Evolutionary conservation across 2,797 vertebrate species (phyloP).

Genomic region (Lithobates pipiens): DNA sequence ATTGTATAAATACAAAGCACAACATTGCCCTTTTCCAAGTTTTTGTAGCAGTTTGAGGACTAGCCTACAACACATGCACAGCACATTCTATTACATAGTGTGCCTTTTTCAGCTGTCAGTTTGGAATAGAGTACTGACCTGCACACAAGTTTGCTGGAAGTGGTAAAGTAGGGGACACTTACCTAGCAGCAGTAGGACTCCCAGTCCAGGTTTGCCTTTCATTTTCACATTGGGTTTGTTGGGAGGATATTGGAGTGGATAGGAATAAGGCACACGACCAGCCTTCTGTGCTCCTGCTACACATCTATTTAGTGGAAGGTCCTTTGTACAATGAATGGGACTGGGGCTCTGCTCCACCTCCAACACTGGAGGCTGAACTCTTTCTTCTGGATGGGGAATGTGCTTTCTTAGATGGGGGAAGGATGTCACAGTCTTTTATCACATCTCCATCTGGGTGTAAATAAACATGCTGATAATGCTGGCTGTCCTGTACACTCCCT

Average conservation of each 20-base stretch:
- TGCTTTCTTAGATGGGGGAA: conserved; percentile 50
- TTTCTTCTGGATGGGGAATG: conserved; percentile 23
- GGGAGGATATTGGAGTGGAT: background rate
- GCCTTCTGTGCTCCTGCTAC: conserved; percentile 23
- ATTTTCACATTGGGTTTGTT: conserved; percentile 52
- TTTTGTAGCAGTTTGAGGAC: background rate
- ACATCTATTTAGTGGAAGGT: conserved; percentile 11
- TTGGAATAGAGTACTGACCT: too few relatives aligned
- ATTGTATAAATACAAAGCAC: background rate
- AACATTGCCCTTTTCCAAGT: background rate
- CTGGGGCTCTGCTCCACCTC: conserved; percentile 22
- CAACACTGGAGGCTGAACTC: conserved; percentile 38
- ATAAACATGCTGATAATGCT: conserved; percentile 36
- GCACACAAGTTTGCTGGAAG: too few relatives aligned
- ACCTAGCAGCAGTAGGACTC: conserved; percentile 48
- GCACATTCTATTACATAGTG: too few relatives aligned
- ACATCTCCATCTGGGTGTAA: conserved; percentile 32
- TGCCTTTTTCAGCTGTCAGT: too few relatives aligned
- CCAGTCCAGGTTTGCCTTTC: conserved; percentile 40
- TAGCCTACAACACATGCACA: background rate
- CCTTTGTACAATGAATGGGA: conserved; percentile 24
- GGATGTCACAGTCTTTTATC: conserved; percentile 18
- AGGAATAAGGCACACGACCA: background rate
- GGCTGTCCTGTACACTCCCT: background rate
- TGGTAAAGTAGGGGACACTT: background rate